These are phyloP conservation scores for Gymnothorax javanicus DNA, from an alignment of 2,797 vertebrate species.

Conservation along the genomic window DNA sequence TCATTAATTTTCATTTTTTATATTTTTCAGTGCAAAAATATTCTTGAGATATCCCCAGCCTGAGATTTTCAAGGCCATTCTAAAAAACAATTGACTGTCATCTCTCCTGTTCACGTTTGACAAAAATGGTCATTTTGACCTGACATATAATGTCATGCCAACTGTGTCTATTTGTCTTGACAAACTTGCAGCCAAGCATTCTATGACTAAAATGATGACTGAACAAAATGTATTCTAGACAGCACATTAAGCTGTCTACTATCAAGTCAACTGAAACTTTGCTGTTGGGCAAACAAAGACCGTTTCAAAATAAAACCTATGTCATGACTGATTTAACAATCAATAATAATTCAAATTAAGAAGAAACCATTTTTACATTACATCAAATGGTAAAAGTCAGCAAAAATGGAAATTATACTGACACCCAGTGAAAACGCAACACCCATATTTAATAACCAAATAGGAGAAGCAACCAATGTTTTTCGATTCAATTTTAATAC, in stretches of 20 bases:
- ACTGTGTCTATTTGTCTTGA: background rate
- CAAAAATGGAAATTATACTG: background rate
- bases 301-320: background rate
- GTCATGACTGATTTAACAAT: background rate
- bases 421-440: too few species aligned
- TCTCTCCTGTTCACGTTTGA: background rate
- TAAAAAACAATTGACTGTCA: background rate
- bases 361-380: background rate
- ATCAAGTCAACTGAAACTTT: background rate
- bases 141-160: background rate
- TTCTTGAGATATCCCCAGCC: background rate
- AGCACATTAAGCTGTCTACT: background rate
- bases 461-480: too few species aligned
- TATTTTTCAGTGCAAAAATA: background rate
- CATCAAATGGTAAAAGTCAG: background rate
- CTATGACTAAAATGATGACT: background rate
- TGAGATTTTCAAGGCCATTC: background rate
- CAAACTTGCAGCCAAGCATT: background rate
- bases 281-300: background rate
- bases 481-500: too few species aligned
- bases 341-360: background rate
- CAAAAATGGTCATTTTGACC: conserved; percentile 19
- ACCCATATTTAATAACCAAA: too few species aligned
- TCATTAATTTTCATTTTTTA: background rate
- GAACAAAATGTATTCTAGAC: background rate